These are phyloP conservation scores for Eremobia ochroleuca DNA, from an alignment of 2,888 invertebrate species.

Conservation along the genomic window DNA sequence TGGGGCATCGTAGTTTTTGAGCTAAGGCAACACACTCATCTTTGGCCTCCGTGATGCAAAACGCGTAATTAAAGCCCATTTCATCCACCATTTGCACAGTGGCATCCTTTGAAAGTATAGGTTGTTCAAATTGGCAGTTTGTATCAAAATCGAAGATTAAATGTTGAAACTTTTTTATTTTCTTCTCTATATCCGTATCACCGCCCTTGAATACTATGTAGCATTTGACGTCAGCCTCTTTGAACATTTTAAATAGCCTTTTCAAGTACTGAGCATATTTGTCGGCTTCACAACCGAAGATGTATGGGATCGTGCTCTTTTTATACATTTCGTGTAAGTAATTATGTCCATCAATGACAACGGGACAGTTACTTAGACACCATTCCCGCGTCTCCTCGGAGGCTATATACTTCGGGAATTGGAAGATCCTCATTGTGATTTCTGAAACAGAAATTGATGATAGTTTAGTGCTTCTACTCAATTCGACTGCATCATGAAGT, in stretches of 20 bases:
- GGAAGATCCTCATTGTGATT: conserved; percentile 46
- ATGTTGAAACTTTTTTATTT: conserved; percentile 33
- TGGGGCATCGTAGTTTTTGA: conserved; percentile 70
- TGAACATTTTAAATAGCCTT: conserved; percentile 67
- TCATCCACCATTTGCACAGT: conserved; percentile 72
- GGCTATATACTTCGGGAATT: conserved; percentile 4
- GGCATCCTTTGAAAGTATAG: conserved; percentile 68
- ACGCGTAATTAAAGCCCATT: conserved; percentile 68
- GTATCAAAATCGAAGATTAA: conserved; percentile 11
- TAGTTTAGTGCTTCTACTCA: neutral
- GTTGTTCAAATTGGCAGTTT: conserved; percentile 34
- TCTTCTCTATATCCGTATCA: conserved; percentile 56
- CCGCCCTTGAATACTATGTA: conserved; percentile 76
- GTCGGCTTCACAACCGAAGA: conserved; percentile 74
- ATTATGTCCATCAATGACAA: conserved; percentile 77
- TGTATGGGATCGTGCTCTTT: conserved; percentile 51
- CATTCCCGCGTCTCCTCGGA: neutral
- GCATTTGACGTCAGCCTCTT: conserved; percentile 72
- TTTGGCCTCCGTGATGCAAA: conserved; percentile 70
- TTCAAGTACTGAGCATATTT: conserved; percentile 68
- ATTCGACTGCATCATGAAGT: too few relatives aligned
- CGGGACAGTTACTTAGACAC: conserved; percentile 64
- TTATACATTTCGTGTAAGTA: conserved; percentile 69
- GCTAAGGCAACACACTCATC: conserved; percentile 75
- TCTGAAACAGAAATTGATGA: conserved; percentile 43